These are phyloP conservation scores for Stomatorhinus ivindoensis DNA, from an alignment of 2,113 vertebrate genomes.

Conservation along the genomic window DNA sequence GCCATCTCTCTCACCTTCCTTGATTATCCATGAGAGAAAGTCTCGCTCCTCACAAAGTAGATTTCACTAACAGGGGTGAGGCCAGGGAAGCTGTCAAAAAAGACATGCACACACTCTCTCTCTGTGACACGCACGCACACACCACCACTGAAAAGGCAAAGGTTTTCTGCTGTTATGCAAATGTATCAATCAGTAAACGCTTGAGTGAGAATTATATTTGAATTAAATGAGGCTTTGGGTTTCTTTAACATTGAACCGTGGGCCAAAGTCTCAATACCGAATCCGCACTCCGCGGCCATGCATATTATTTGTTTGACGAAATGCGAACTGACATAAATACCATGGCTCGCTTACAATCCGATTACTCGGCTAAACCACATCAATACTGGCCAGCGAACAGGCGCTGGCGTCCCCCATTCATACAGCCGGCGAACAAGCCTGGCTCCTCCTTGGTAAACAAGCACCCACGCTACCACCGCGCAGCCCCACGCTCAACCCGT, in stretches of 20 bases:
- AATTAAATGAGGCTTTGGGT: constrained; percentile 84
- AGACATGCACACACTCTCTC: constrained; percentile 29
- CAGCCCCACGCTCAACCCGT: constrained; percentile 78
- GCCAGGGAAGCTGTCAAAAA: constrained; percentile 20
- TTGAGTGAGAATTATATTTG: constrained; percentile 96
- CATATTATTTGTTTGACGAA: constrained; percentile 92
- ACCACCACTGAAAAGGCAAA: constrained; percentile 61
- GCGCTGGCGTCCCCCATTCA: constrained; percentile 86
- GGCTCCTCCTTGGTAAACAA: constrained; percentile 78
- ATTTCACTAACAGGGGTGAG: constrained; percentile 36
- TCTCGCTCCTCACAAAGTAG: constrained; percentile 47
- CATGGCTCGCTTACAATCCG: constrained; percentile 89
- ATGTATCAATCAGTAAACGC: constrained; percentile 84
- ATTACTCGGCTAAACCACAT: constrained; percentile 91
- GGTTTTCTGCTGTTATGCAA: constrained; percentile 92
- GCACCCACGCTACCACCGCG: constrained; percentile 67
- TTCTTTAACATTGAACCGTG: constrained; percentile 66
- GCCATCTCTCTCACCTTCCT: constrained; percentile 1
- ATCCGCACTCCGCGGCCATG: constrained; percentile 75
- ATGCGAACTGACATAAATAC: constrained; percentile 99
- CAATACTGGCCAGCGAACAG: constrained; percentile 86
- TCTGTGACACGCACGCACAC: constrained; percentile 47
- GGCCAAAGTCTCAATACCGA: constrained; percentile 73
- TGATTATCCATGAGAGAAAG: constrained; percentile 65
- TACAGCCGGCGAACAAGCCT: constrained; percentile 69